These are phyloP conservation scores for Alosa alosa DNA, from an alignment of 2,113 vertebrate genomes.

Conservation along the genomic window DNA sequence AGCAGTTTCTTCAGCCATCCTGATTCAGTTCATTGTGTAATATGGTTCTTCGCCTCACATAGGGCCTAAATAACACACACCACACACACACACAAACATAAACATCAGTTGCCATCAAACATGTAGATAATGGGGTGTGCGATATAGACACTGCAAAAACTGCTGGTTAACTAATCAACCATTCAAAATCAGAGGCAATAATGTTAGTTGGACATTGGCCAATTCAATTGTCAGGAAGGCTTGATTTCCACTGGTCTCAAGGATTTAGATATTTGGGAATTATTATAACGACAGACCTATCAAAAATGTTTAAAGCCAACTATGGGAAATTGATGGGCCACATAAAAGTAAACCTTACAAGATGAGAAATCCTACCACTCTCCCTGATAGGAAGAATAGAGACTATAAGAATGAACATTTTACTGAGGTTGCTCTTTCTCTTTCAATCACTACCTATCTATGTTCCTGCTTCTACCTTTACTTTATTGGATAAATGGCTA, in stretches of 20 bases:
- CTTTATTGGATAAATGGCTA: too few relatives aligned
- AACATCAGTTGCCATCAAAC: too few relatives aligned
- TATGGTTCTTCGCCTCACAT: neutral
- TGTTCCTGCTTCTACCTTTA: too few relatives aligned
- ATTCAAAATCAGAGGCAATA: neutral
- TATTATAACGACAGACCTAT: neutral
- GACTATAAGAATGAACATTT: neutral
- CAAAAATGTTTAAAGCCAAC: neutral
- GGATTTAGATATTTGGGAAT: neutral
- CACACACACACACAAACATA: neutral
- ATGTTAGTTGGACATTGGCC: neutral
- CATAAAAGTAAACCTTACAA: neutral
- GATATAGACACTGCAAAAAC: too few relatives aligned
- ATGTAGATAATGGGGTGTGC: too few relatives aligned
- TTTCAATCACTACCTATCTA: too few relatives aligned
- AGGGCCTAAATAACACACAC: neutral
- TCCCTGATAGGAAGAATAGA: neutral
- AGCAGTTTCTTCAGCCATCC: neutral
- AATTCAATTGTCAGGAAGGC: neutral
- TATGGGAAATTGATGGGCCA: neutral
- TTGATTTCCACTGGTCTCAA: neutral
- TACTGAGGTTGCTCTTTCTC: too few relatives aligned
- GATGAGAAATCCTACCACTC: neutral
- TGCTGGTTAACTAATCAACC: neutral
- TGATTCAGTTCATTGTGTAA: neutral